Conservation (phyloP, 2,113 vertebrate genomes). For the Falco punctatus region DNA sequence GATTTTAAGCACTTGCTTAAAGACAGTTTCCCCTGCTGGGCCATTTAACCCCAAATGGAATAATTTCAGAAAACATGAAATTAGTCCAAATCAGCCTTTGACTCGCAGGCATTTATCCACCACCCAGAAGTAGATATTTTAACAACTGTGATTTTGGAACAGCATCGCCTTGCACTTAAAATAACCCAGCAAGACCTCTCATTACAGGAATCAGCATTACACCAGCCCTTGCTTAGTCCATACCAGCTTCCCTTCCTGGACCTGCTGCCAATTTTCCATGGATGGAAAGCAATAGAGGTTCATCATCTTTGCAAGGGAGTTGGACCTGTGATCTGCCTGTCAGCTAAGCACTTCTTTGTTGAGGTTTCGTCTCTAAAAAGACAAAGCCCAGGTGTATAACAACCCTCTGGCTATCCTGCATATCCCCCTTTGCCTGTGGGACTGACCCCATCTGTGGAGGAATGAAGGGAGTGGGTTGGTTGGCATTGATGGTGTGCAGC, state of each 20-base stretch:
- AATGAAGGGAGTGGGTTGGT: too few relatives aligned
- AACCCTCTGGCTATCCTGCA: background rate
- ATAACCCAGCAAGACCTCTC: background rate
- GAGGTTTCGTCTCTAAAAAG: background rate
- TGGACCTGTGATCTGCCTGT: background rate
- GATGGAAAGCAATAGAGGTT: accelerated
- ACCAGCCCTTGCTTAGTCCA: background rate
- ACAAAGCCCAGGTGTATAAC: background rate
- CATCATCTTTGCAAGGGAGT: background rate
- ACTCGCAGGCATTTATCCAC: background rate
- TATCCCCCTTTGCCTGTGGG: accelerated
- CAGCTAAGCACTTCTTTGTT: background rate
- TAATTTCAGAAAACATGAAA: background rate
- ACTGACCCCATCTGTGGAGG: background rate
- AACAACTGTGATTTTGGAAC: background rate
- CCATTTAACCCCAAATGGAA: background rate
- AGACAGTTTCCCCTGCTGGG: background rate
- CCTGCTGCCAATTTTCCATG: background rate
- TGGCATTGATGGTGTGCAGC: too few relatives aligned
- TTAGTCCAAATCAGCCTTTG: background rate
- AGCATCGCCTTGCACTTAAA: background rate
- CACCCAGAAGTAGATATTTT: background rate
- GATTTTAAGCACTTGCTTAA: background rate
- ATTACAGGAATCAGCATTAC: background rate
- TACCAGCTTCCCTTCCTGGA: background rate